Evolutionary conservation across 1,140 invertebrate genomes (phyloP).

Genomic region (Hetaerina americana): DNA sequence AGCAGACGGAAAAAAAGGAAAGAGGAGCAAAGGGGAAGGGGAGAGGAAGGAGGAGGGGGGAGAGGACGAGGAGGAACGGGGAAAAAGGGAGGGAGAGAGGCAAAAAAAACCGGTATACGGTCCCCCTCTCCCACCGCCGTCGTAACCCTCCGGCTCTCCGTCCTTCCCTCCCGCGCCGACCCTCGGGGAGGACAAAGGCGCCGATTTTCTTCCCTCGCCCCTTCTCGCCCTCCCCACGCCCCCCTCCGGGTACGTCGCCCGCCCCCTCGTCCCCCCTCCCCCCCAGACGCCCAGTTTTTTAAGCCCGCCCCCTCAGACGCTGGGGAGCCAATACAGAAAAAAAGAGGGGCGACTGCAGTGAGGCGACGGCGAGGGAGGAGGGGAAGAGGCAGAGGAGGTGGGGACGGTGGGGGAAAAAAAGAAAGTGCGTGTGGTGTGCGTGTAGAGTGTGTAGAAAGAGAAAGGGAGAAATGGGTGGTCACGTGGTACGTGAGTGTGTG

Average conservation of each 20-base stretch:
- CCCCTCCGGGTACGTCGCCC: conserved; percentile 5
- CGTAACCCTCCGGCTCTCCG: conserved; percentile 22
- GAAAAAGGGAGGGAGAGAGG: conserved; percentile 22
- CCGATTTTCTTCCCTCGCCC: conserved; percentile 8
- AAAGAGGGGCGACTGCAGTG: conserved; percentile 1
- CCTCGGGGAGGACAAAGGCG: conserved; percentile 1
- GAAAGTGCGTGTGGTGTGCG: too few relatives aligned
- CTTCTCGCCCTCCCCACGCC: background rate
- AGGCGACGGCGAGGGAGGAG: background rate
- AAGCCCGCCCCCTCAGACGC: background rate
- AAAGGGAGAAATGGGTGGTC: too few relatives aligned
- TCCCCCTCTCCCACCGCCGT: conserved; percentile 33
- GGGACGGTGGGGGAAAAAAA: too few relatives aligned
- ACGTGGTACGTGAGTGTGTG: too few relatives aligned
- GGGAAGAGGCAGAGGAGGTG: too few relatives aligned
- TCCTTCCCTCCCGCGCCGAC: background rate
- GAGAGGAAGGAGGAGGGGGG: conserved; percentile 17
- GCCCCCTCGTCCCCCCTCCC: conserved; percentile 5
- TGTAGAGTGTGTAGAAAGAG: too few relatives aligned
- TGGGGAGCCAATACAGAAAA: background rate
- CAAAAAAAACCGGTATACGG: conserved; percentile 39
- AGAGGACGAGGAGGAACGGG: conserved; percentile 14
- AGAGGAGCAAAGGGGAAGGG: conserved; percentile 16
- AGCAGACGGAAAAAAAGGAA: conserved; percentile 19
- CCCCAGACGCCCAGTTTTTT: too few relatives aligned